Conservation (phyloP, 2,888 invertebrate genomes). For the Drosophila vallismaia region DNA sequence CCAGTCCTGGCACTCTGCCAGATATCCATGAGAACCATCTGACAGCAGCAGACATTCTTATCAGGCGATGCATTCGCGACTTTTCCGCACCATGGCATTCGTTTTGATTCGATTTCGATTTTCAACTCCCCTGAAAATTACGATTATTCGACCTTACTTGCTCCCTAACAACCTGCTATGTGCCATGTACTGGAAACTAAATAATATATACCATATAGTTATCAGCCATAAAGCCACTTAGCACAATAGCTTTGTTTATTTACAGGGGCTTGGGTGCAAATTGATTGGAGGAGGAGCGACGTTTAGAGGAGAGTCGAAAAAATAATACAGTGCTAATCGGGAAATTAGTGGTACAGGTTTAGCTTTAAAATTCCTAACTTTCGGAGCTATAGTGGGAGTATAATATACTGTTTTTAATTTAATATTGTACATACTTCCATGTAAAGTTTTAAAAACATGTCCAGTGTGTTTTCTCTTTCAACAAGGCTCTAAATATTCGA, state of each 20-base stretch:
- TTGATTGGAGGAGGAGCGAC: slow-evolving; percentile 11
- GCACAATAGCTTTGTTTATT: slow-evolving; percentile 38
- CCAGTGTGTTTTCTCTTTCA: no score
- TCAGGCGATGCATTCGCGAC: slow-evolving; percentile 5
- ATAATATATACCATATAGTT: slow-evolving; percentile 9
- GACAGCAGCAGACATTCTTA: slow-evolving; percentile 37
- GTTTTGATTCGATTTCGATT: background rate
- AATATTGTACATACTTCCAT: no score
- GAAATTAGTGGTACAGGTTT: background rate
- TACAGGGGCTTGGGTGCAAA: slow-evolving; percentile 30
- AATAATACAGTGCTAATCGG: slow-evolving; percentile 1
- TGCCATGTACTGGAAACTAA: no score
- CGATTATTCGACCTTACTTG: background rate
- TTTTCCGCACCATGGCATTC: background rate
- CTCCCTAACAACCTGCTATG: background rate
- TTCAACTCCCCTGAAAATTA: background rate
- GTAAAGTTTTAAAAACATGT: no score
- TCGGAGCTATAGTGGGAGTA: no score
- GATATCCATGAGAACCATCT: slow-evolving; percentile 21
- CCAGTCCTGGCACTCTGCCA: slow-evolving; percentile 43
- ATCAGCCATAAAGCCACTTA: slow-evolving; percentile 39
- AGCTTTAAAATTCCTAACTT: background rate
- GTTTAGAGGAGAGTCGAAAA: slow-evolving; percentile 5
- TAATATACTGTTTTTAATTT: no score
- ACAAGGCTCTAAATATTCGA: no score